phyloP scores from a whole-genome alignment of 1,140 invertebrate species.

The Drosophila mayri region DNA sequence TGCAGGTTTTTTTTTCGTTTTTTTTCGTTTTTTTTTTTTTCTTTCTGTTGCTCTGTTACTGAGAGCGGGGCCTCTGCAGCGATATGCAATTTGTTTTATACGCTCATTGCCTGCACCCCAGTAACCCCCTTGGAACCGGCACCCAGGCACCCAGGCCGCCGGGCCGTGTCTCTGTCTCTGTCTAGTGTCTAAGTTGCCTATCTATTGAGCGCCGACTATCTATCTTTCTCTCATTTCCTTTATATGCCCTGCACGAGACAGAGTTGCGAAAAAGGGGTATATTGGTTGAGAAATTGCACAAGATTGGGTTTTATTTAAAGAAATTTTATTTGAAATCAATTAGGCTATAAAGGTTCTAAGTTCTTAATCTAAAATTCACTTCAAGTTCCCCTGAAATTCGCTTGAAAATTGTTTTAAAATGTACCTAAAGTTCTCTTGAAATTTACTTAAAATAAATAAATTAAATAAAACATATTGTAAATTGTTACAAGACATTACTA shows the following conservation, averaged over 20 bases:
- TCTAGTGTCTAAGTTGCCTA: conserved; percentile 30
- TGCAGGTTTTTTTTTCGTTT: conserved; percentile 36
- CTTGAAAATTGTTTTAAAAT: no score
- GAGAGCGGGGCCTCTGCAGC: conserved; percentile 38
- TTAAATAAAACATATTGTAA: no score
- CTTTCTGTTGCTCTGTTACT: conserved; percentile 34
- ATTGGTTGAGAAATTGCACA: neutral
- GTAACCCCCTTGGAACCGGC: conserved; percentile 14
- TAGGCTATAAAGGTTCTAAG: neutral
- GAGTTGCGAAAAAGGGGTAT: conserved; percentile 6
- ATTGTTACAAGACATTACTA: no score
- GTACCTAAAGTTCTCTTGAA: no score
- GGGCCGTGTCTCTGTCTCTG: conserved; percentile 3
- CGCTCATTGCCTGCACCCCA: conserved; percentile 61
- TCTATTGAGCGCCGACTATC: conserved; percentile 39
- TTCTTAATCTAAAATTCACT: neutral
- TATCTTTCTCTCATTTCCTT: conserved; percentile 42
- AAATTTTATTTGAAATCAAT: neutral
- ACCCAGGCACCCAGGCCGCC: conserved; percentile 11
- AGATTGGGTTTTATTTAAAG: neutral
- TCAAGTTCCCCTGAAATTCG: no score
- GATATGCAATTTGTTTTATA: conserved; percentile 78
- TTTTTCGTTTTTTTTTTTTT: conserved; percentile 22
- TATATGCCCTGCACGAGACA: conserved; percentile 17
- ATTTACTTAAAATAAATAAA: neutral